These are phyloP conservation scores for Enteromius treurensis DNA, from an alignment of 2,797 vertebrate genomes.

Conservation along the genomic window DNA sequence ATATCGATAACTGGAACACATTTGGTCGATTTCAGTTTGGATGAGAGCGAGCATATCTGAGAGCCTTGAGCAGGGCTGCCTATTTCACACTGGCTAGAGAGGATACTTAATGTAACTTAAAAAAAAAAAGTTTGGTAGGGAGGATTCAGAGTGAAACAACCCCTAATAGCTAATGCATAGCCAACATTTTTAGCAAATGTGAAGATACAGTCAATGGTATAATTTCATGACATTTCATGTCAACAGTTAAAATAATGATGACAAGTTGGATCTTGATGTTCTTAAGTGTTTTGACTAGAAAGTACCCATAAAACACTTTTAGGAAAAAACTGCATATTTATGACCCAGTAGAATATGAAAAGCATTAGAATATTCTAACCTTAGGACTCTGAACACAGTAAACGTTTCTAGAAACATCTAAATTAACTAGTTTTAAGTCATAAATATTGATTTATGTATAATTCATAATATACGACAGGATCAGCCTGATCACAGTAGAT, in stretches of 20 bases:
- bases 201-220: not conserved
- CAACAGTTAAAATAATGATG: not conserved
- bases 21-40: not conserved
- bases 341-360: not conserved
- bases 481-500: not conserved
- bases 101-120: not conserved
- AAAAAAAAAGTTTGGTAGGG: not conserved
- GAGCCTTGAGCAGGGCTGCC: not conserved
- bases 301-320: not conserved
- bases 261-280: not conserved
- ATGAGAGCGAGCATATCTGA: not conserved
- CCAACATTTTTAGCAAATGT: not conserved
- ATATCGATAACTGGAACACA: not conserved
- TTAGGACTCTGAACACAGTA: not conserved
- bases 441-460: not conserved
- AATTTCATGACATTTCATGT: slow-evolving; percentile 7
- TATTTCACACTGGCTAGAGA: not conserved
- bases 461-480: not conserved
- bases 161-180: not conserved
- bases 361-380: not conserved
- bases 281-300: not conserved
- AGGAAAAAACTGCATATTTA: not conserved
- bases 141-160: not conserved
- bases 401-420: not conserved
- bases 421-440: not conserved